Evolutionary conservation across 2,797 vertebrate species (phyloP).

Genomic region (Gastrophryne carolinensis): DNA sequence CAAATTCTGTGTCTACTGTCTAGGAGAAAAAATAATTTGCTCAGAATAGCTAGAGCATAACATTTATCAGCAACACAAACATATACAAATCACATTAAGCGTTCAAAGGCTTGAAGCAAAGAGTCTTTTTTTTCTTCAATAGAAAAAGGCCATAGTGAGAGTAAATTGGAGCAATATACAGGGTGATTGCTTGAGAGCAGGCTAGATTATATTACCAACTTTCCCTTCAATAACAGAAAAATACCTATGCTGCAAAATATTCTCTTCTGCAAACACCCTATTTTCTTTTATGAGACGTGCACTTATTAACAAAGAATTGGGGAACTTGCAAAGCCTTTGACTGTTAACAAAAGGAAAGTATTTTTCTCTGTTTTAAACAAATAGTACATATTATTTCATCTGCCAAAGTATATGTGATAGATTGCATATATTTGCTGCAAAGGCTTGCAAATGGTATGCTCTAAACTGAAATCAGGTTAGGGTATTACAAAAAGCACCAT

Average conservation of each 20-base stretch:
- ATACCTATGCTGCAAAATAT: conserved; percentile 52
- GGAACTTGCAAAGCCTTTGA: conserved; percentile 57
- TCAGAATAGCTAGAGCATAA: conserved; percentile 37
- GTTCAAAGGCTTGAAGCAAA: conserved; percentile 73
- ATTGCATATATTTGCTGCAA: neutral
- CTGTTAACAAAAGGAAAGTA: conserved; percentile 61
- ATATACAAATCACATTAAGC: conserved; percentile 51
- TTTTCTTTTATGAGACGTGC: conserved; percentile 68
- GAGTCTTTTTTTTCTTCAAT: conserved; percentile 54
- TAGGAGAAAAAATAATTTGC: conserved; percentile 16
- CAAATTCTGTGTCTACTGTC: conserved; percentile 54
- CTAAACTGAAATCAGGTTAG: too few relatives aligned
- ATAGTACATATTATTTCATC: conserved; percentile 1
- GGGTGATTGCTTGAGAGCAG: conserved; percentile 66
- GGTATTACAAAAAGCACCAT: too few relatives aligned
- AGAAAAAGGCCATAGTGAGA: conserved; percentile 71
- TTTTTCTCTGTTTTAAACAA: conserved; percentile 58
- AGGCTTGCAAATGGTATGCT: neutral
- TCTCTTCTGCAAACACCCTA: conserved; percentile 59
- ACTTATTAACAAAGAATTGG: conserved; percentile 67
- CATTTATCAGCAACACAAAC: conserved; percentile 40
- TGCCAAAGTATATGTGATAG: neutral
- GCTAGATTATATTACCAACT: conserved; percentile 58
- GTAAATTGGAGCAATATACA: conserved; percentile 63
- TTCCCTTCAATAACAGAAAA: conserved; percentile 55